A percentile compares a stretch with the other conserved stretches of the same genome.
Evolutionary conservation across 2,888 invertebrate genomes (phyloP).

Genomic region (Drosophila mulleri): DNA sequence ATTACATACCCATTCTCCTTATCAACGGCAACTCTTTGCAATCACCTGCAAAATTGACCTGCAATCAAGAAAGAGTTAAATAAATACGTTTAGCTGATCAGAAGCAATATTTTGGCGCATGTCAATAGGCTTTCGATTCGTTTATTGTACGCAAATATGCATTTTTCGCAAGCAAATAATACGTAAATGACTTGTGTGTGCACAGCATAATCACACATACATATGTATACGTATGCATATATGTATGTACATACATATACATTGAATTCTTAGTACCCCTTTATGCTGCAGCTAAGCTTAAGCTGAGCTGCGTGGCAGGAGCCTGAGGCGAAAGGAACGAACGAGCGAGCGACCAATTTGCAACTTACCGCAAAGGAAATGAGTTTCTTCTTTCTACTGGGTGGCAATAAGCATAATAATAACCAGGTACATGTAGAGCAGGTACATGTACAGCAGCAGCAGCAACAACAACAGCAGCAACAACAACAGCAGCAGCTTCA

Average conservation of each 20-base stretch:
- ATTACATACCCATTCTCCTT: not conserved
- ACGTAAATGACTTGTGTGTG: not conserved
- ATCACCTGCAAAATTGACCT: not conserved
- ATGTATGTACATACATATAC: not conserved
- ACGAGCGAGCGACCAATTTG: slow-evolving; percentile 21
- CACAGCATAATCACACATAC: not conserved
- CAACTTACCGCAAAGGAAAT: slow-evolving; percentile 48
- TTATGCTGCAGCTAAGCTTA: not conserved
- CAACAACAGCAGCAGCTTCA: slow-evolving; percentile 11
- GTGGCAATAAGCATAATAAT: slow-evolving; percentile 72
- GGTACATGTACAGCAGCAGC: slow-evolving; percentile 2
- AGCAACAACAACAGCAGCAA: not conserved
- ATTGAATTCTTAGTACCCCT: not conserved
- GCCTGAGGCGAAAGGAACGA: slow-evolving; percentile 11
- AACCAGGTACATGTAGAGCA: slow-evolving; percentile 40
- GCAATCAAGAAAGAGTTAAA: not conserved
- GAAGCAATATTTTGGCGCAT: not conserved
- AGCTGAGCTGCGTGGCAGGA: not conserved
- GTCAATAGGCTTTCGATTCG: slow-evolving; percentile 2
- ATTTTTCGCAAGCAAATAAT: slow-evolving; percentile 1
- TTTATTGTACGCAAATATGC: slow-evolving; percentile 10
- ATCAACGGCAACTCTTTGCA: not conserved
- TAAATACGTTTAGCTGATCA: slow-evolving; percentile 2
- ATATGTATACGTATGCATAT: not conserved
- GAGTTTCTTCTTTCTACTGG: slow-evolving; percentile 27